Evolutionary conservation across 2,888 invertebrate genomes (phyloP).

Genomic region (Drosophila algonquin): DNA sequence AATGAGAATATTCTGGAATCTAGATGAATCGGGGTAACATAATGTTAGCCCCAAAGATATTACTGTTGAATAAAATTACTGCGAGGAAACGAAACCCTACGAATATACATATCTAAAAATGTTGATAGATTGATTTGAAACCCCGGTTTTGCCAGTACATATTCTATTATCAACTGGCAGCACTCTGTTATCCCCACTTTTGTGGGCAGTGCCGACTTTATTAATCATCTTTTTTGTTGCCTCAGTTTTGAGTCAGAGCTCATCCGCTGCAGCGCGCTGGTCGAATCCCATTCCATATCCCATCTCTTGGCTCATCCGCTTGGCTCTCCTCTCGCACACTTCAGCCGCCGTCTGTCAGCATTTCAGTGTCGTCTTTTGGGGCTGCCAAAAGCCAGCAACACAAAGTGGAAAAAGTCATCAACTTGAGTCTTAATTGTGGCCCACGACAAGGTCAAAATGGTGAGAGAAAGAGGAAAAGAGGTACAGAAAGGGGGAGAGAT

Average conservation of each 20-base stretch:
- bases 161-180: too few relatives aligned
- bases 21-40: too few relatives aligned
- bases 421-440: slow-evolving; percentile 47
- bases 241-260: slow-evolving; percentile 1
- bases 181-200: slow-evolving; percentile 22
- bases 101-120: too few relatives aligned
- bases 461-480: slow-evolving; percentile 20
- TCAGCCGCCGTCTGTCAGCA: slow-evolving; percentile 37
- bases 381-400: slow-evolving; percentile 5
- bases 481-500: slow-evolving; percentile 9
- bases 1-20: background rate
- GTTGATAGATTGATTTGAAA: too few relatives aligned
- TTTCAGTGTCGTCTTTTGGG: slow-evolving; percentile 19
- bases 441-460: slow-evolving; percentile 52
- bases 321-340: slow-evolving; percentile 9
- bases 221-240: slow-evolving; percentile 21
- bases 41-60: too few relatives aligned
- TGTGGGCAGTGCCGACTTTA: slow-evolving; percentile 34
- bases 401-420: slow-evolving; percentile 20
- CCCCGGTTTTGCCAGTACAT: too few relatives aligned
- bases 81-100: too few relatives aligned
- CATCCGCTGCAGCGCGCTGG: slow-evolving; percentile 40
- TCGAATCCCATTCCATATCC: slow-evolving; percentile 13
- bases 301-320: background rate
- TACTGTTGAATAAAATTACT: too few relatives aligned